Percentiles rank a stretch among this genome's conserved stretches.
phyloP scores from a whole-genome alignment of 2,797 vertebrate species.

The Selene dorsalis region DNA sequence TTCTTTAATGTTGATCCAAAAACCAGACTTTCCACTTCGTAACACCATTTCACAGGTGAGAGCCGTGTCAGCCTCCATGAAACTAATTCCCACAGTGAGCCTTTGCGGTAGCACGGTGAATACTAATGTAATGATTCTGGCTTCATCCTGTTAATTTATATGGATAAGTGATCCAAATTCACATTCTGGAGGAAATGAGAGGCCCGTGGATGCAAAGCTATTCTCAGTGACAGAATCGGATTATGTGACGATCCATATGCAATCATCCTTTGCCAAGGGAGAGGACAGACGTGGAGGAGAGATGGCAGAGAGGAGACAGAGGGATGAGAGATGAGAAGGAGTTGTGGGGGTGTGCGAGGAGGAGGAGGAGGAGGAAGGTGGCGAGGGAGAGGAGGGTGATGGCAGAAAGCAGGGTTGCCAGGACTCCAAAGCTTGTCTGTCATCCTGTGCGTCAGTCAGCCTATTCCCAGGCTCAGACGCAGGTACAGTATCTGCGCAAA shows the following conservation, averaged over 20 bases:
- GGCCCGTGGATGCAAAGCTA: slow-evolving; percentile 49
- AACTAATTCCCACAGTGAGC: slow-evolving; percentile 63
- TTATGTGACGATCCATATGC: slow-evolving; percentile 76
- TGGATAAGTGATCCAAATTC: slow-evolving; percentile 58
- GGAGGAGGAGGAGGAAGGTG: slow-evolving; percentile 40
- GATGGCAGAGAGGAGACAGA: slow-evolving; percentile 59
- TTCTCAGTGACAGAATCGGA: slow-evolving; percentile 75
- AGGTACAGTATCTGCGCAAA: slow-evolving; percentile 76
- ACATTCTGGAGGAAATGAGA: slow-evolving; percentile 50
- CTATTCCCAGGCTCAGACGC: slow-evolving; percentile 83
- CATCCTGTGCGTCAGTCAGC: slow-evolving; percentile 82
- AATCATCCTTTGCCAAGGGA: slow-evolving; percentile 70
- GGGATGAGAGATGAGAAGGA: slow-evolving; percentile 63
- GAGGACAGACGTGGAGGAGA: slow-evolving; percentile 66
- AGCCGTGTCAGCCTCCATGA: slow-evolving; percentile 59
- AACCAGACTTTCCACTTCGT: slow-evolving; percentile 60
- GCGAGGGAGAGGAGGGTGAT: slow-evolving; percentile 44
- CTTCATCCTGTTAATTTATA: slow-evolving; percentile 55
- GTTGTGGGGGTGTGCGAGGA: slow-evolving; percentile 59
- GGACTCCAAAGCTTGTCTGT: slow-evolving; percentile 80
- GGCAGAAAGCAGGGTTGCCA: slow-evolving; percentile 74
- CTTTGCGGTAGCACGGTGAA: slow-evolving; percentile 30
- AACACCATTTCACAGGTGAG: slow-evolving; percentile 71
- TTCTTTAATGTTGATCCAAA: slow-evolving; percentile 77
- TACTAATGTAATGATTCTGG: slow-evolving; percentile 48